Conservation (phyloP, 2,797 vertebrate species). For the Antrozous pallidus region DNA sequence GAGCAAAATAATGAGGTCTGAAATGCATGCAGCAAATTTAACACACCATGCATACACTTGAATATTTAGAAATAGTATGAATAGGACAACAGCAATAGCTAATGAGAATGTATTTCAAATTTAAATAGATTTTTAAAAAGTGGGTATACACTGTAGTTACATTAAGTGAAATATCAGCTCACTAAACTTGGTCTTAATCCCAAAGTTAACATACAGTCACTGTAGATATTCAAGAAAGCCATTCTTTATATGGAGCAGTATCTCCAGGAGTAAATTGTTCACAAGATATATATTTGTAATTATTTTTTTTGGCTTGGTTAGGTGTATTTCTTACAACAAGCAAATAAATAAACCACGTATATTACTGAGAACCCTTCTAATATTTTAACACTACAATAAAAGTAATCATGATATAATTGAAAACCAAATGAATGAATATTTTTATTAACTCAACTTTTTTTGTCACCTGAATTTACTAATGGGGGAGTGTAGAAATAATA, state of each 20-base stretch:
- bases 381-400: background rate
- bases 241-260: background rate
- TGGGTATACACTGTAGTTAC: background rate
- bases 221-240: background rate
- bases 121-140: background rate
- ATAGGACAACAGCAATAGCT: background rate
- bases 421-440: background rate
- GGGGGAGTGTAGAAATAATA: background rate
- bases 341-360: background rate
- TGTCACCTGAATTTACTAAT: background rate
- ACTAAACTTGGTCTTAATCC: conserved; percentile 9
- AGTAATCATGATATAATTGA: background rate
- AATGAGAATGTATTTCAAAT: conserved; percentile 22
- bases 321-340: background rate
- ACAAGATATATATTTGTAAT: background rate
- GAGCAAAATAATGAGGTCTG: background rate
- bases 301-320: background rate
- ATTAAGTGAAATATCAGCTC: background rate
- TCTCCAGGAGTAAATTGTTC: background rate
- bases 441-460: background rate
- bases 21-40: background rate
- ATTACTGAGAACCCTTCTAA: background rate
- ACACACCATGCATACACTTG: background rate
- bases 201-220: background rate
- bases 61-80: background rate